These are phyloP conservation scores for Phenganax subtilis DNA, from an alignment of 92 coral and sea anemone species.

Conservation along the genomic window DNA sequence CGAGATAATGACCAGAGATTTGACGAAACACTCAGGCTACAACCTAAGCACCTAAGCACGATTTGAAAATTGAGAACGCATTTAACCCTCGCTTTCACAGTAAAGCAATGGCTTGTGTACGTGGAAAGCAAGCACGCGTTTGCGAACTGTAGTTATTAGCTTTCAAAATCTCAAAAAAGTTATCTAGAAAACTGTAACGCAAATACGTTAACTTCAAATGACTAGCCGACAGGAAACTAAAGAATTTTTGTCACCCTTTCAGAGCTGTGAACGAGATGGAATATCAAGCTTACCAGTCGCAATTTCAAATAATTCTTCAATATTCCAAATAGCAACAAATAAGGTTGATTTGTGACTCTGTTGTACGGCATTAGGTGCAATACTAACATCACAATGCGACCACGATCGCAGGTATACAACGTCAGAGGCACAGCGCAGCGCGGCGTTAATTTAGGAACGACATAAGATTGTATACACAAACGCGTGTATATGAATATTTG, in stretches of 20 bases:
- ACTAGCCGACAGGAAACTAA: slow-evolving; percentile 20
- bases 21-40: slow-evolving; percentile 9
- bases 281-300: background rate
- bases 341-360: too few relatives aligned
- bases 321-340: background rate
- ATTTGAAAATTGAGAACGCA: background rate
- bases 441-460: background rate
- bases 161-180: background rate
- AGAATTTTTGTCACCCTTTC: slow-evolving; percentile 22
- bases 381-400: background rate
- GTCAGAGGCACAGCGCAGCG: background rate
- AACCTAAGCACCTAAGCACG: background rate
- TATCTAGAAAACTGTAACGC: background rate
- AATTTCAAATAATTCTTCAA: background rate
- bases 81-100: background rate
- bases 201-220: background rate
- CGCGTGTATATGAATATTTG: too few relatives aligned
- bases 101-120: background rate
- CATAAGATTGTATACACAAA: background rate
- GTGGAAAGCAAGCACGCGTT: background rate
- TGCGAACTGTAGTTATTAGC: background rate
- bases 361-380: background rate
- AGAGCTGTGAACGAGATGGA: background rate
- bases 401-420: background rate
- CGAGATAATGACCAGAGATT: slow-evolving; percentile 9